phyloP scores from a whole-genome alignment of 2,888 invertebrate species.

The Dasypogon diadema region DNA sequence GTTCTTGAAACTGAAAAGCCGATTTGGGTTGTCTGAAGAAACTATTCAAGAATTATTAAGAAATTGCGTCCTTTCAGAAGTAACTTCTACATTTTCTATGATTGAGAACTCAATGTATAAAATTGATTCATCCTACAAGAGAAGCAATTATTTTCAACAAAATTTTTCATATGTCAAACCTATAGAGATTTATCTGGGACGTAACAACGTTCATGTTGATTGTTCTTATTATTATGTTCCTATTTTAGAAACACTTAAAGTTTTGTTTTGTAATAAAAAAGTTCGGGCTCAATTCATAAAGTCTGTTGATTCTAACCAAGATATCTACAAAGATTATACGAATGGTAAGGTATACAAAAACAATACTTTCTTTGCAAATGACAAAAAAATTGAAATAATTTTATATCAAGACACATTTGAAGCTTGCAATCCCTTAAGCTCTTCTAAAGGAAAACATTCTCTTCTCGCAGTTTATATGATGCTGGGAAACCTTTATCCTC shows the following conservation, averaged over 20 bases:
- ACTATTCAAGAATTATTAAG: too few relatives aligned
- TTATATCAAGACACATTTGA: conserved; percentile 54
- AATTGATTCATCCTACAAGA: conserved; percentile 19
- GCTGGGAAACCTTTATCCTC: conserved; percentile 40
- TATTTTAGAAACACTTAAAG: conserved; percentile 18
- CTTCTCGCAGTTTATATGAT: conserved; percentile 53
- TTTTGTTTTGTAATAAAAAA: neutral
- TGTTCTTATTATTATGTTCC: conserved; percentile 15
- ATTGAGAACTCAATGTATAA: neutral
- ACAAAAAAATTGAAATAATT: neutral
- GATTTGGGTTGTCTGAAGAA: too few relatives aligned
- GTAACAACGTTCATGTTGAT: conserved; percentile 29
- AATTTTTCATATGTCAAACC: conserved; percentile 30
- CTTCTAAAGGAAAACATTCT: conserved; percentile 54
- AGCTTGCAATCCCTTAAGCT: conserved; percentile 53
- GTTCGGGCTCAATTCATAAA: neutral
- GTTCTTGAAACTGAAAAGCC: too few relatives aligned
- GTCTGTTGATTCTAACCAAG: neutral
- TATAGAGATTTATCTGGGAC: conserved; percentile 43
- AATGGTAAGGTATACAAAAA: conserved; percentile 17
- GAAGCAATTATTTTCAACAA: conserved; percentile 1
- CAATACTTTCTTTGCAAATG: neutral
- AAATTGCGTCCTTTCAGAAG: too few relatives aligned
- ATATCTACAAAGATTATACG: neutral
- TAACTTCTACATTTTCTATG: too few relatives aligned